Evolutionary conservation across 2,888 invertebrate genomes (phyloP).

Genomic region (Tipula vernalis): DNA sequence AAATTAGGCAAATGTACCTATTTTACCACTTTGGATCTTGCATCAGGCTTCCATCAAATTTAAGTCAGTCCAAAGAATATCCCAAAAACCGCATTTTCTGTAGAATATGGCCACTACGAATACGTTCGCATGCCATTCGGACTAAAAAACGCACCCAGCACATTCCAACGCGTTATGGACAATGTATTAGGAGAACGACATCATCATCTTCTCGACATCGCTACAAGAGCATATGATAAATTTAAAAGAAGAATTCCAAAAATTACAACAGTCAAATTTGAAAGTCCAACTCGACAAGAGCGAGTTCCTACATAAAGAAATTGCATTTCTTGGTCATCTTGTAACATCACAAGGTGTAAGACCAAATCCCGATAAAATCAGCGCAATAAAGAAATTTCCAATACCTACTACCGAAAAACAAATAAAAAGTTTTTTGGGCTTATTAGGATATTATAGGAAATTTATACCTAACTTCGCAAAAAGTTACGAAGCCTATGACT

Average conservation of each 20-base stretch:
- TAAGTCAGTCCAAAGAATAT: background rate
- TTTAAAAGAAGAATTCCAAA: background rate
- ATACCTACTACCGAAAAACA: no score
- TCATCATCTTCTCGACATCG: background rate
- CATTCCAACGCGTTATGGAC: background rate
- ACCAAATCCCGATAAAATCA: no score
- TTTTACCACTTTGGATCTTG: no score
- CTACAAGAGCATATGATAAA: background rate
- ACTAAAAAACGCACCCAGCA: background rate
- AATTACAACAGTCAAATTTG: background rate
- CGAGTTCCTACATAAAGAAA: no score
- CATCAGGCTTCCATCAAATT: no score
- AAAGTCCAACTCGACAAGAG: background rate
- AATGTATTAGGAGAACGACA: background rate
- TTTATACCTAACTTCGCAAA: no score
- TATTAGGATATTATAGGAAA: no score
- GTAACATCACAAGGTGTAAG: no score
- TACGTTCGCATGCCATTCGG: background rate
- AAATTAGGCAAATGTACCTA: no score
- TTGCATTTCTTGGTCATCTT: background rate
- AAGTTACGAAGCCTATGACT: no score
- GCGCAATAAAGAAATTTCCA: no score
- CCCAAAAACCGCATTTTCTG: background rate
- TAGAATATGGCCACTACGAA: background rate
- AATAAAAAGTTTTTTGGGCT: no score